Conservation (phyloP, 2,797 vertebrate genomes). For the Semaprochilodus insignis region DNA sequence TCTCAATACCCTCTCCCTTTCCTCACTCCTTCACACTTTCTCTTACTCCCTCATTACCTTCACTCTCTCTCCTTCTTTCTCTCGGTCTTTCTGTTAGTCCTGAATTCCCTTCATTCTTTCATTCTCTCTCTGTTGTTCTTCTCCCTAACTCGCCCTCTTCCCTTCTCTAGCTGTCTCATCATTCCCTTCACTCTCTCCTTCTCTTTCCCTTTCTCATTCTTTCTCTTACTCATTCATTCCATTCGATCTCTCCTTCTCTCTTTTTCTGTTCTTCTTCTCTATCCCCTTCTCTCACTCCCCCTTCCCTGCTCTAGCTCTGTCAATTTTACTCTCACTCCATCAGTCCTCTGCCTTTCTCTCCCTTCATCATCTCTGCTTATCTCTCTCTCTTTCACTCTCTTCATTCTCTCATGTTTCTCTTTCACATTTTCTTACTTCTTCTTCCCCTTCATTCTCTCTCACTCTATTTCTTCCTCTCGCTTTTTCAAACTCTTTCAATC, state of each 20-base stretch:
- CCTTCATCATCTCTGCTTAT: background rate
- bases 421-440: background rate
- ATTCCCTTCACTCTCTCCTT: no score
- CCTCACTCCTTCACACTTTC: background rate
- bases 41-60: no score
- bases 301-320: no score
- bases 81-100: background rate
- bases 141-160: background rate
- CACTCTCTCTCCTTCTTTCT: background rate
- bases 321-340: no score
- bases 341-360: background rate
- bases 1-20: no score
- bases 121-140: constrained; percentile 1
- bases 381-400: background rate
- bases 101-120: background rate
- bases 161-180: background rate
- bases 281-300: background rate
- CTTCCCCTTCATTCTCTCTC: background rate
- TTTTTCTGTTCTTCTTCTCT: background rate
- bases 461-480: background rate
- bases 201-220: background rate
- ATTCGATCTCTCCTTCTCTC: background rate
- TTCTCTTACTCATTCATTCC: background rate
- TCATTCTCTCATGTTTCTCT: background rate
- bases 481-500: no score